Evolutionary conservation across 2,797 vertebrate genomes (phyloP).

Genomic region (Ciconia nigra): DNA sequence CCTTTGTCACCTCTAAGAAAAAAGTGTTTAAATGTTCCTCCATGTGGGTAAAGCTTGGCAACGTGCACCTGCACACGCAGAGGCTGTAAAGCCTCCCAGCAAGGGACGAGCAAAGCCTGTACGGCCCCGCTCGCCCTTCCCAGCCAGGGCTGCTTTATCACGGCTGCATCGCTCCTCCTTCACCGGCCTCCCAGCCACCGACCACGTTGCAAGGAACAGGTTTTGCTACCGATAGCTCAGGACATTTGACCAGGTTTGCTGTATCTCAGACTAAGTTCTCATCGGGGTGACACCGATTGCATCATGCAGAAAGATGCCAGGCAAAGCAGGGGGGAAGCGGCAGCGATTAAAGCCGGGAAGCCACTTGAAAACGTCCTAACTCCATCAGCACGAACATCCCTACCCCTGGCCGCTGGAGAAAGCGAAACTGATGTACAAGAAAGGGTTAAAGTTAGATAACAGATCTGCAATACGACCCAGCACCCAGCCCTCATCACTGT

Average conservation of each 20-base stretch:
- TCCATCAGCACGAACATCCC: not conserved
- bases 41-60: rapidly evolving
- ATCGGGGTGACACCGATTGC: rapidly evolving
- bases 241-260: not conserved
- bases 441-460: not conserved
- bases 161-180: not conserved
- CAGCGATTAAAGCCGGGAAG: rapidly evolving
- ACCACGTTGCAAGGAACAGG: not conserved
- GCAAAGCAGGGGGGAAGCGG: not conserved
- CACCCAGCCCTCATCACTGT: not conserved
- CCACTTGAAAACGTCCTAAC: rapidly evolving
- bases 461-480: not conserved
- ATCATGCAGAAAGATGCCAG: rapidly evolving
- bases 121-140: not conserved
- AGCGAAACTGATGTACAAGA: rapidly evolving
- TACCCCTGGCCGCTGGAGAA: not conserved
- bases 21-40: not conserved
- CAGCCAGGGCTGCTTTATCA: not conserved
- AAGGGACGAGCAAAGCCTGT: not conserved
- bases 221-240: not conserved
- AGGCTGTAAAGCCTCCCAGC: not conserved
- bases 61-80: not conserved
- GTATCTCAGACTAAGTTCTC: not conserved
- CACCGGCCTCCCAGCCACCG: rapidly evolving
- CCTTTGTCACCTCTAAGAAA: not conserved